phyloP scores from a whole-genome alignment of 2,797 vertebrate species.

The Zalophus californianus region DNA sequence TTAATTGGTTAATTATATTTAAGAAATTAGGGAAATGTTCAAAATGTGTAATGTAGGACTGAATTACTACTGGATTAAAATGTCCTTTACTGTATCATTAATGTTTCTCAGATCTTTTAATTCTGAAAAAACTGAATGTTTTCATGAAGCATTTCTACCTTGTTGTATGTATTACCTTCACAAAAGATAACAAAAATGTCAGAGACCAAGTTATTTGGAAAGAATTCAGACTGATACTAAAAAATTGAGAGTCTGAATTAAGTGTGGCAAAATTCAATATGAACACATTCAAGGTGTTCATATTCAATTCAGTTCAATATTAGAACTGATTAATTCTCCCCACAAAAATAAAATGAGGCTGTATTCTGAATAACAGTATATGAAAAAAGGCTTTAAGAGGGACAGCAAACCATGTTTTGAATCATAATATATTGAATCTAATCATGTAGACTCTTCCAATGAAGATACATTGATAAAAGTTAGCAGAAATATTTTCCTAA shows the following conservation, averaged over 20 bases:
- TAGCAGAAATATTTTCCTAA: neutral
- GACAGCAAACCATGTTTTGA: slow-evolving; percentile 17
- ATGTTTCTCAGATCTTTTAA: slow-evolving; percentile 16
- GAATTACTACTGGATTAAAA: slow-evolving; percentile 39
- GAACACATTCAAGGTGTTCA: slow-evolving; percentile 6
- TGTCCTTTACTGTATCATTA: slow-evolving; percentile 10
- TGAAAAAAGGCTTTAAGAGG: neutral
- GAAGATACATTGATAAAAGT: slow-evolving; percentile 21
- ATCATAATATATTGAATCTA: neutral
- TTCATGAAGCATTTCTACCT: neutral
- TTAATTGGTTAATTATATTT: slow-evolving; percentile 39
- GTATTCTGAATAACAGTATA: neutral
- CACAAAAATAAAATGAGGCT: slow-evolving; percentile 28
- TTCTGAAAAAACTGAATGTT: neutral
- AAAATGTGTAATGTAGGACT: neutral
- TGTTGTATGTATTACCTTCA: neutral
- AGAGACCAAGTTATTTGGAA: slow-evolving; percentile 1
- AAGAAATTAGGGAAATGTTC: slow-evolving; percentile 48
- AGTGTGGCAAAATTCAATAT: slow-evolving; percentile 36
- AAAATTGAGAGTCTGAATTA: slow-evolving; percentile 56
- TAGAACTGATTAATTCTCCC: slow-evolving; percentile 36
- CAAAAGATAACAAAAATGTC: slow-evolving; percentile 32
- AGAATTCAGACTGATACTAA: slow-evolving; percentile 35
- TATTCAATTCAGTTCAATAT: neutral
- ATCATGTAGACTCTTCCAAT: neutral